A percentile compares a stretch with the other conserved stretches of the same genome.
Conservation (phyloP, 2,113 vertebrate genomes). For the Paradisaea rubra region DNA sequence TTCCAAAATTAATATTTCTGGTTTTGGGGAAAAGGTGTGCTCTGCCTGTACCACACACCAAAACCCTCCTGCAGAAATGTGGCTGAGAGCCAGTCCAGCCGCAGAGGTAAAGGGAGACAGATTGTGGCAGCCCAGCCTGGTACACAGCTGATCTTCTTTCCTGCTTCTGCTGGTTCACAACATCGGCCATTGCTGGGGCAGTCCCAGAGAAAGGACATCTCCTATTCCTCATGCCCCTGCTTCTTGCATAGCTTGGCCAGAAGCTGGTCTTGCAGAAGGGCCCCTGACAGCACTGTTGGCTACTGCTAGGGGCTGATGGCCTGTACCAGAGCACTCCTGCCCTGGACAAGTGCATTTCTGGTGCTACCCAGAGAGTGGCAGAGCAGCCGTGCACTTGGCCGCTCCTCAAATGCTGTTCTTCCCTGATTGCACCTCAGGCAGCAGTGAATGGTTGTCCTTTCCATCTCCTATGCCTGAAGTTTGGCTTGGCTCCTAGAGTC, state of each 20-base stretch:
- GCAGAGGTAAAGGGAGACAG: fast-evolving
- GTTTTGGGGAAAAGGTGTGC: neutral
- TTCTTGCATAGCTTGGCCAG: fast-evolving
- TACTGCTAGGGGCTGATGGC: neutral
- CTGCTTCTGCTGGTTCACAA: neutral
- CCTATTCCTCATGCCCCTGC: neutral
- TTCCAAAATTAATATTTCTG: neutral
- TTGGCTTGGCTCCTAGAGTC: neutral
- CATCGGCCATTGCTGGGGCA: fast-evolving
- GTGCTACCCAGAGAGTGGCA: neutral
- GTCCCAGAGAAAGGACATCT: neutral
- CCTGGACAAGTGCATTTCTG: neutral
- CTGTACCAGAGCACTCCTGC: neutral
- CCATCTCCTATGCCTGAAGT: neutral
- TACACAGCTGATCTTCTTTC: fast-evolving
- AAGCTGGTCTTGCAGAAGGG: neutral
- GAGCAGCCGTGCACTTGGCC: neutral
- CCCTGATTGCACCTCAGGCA: neutral
- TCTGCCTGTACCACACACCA: neutral
- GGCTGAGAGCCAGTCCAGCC: neutral
- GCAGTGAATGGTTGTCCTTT: neutral
- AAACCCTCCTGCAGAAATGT: neutral
- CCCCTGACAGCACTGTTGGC: fast-evolving
- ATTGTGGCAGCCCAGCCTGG: neutral
- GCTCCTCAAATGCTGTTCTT: neutral